Evolutionary conservation across 2,797 vertebrate species (phyloP), one percentile per base, ranked within the genome.

Genomic region (Rhinophrynus dorsalis): DNA sequence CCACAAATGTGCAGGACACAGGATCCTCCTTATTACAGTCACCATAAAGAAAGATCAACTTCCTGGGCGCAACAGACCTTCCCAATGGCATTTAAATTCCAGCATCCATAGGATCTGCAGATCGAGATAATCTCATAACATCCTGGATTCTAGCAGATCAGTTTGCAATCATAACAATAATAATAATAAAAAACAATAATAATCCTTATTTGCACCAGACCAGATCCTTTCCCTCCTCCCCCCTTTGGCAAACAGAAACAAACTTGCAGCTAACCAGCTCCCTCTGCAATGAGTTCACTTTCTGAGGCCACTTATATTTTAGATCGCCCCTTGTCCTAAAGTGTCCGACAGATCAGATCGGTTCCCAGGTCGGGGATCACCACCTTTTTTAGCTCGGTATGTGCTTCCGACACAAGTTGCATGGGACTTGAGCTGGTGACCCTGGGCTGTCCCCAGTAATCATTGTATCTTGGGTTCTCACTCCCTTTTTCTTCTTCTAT

Each of bases 381-480:
- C n/a, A n/a, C n/a, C n/a, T n/a, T n/a, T n/a, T n/a, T n/a, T n/a
- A n/a, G n/a, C n/a, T n/a, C n/a, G n/a, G n/a, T n/a, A n/a, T n/a
- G n/a, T n/a, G 17, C 55, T 27, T 24, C 32, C 44, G 20, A n/a
- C 8, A 38, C 1, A 57, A 60, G 33, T 44, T 59, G 15, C 67
- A 60, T 42, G 47, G 47, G n/a, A n/a, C n/a, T 24, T 30, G 17
- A 17, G 26, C 12, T 5, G 2, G 24, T 8, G n/a, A n/a, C 67
- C 18, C 45, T 37, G 33, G 44, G 18, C 35, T 42, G 1, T 42
- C 35, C 26, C 55, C 15, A 2, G 21, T 38, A 59, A 44, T 5
- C 2, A 60, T 68, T 68, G 45, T 68, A 21, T 6, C 48, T 26
- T 1, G 8, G 67, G 56, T 61, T 68, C 56, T 24, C 67, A 32